Evolutionary conservation across 2,797 vertebrate genomes (phyloP).

Genomic region (Sebastes nivosus): DNA sequence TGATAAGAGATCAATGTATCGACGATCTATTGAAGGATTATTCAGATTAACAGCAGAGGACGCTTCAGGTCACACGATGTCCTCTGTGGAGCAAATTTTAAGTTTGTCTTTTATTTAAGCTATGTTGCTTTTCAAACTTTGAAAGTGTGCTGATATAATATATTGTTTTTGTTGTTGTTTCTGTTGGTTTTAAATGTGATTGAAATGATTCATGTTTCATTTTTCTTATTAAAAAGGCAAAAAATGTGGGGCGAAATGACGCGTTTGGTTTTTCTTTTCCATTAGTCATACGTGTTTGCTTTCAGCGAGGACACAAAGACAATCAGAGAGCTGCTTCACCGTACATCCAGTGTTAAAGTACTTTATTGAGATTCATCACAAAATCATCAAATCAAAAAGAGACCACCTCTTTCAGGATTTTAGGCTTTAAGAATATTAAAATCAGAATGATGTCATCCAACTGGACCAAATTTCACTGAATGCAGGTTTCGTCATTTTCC

Average conservation of each 20-base stretch:
- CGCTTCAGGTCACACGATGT: slow-evolving; percentile 79
- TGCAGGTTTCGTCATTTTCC: background rate
- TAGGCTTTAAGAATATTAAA: background rate
- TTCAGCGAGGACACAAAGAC: background rate
- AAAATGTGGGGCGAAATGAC: slow-evolving; percentile 68
- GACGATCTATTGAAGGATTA: slow-evolving; percentile 64
- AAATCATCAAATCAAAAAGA: background rate
- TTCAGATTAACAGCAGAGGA: slow-evolving; percentile 32
- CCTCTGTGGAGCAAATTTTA: slow-evolving; percentile 58
- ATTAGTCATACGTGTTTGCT: background rate
- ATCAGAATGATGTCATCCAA: background rate
- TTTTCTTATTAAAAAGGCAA: slow-evolving; percentile 85
- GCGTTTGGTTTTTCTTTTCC: slow-evolving; percentile 23
- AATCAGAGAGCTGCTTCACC: background rate
- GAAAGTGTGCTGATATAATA: slow-evolving; percentile 81
- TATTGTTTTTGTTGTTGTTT: slow-evolving; percentile 64
- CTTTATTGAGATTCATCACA: background rate
- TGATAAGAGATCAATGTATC: slow-evolving; percentile 44
- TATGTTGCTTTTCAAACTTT: slow-evolving; percentile 73
- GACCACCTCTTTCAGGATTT: background rate
- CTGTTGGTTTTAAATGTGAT: slow-evolving; percentile 77
- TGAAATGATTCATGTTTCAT: slow-evolving; percentile 74
- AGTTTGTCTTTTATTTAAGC: slow-evolving; percentile 82
- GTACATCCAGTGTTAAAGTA: background rate
- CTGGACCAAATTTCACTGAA: background rate